These are phyloP conservation scores for Pterobdella sp. DNA, from an alignment of 2,888 invertebrate species.

Conservation along the genomic window DNA sequence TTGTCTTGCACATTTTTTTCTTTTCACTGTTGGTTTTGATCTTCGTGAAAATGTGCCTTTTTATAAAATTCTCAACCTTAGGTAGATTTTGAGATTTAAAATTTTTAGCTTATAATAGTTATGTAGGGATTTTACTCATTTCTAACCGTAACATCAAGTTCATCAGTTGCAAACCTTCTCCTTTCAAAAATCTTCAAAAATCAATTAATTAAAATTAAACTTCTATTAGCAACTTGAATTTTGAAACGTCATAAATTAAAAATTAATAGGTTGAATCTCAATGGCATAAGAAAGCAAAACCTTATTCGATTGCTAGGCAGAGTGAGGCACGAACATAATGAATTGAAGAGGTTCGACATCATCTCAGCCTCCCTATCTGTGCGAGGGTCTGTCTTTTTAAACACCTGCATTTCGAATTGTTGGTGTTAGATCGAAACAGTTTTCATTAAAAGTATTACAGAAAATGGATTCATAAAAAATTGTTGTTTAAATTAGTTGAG, in stretches of 20 bases:
- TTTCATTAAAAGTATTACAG: no score
- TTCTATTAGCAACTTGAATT: no score
- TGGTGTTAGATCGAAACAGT: no score
- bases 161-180: slow-evolving; percentile 97
- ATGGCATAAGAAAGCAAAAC: no score
- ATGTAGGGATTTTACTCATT: no score
- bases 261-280: no score
- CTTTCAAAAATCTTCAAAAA: slow-evolving; percentile 72
- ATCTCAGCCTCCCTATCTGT: slow-evolving; percentile 89
- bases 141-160: slow-evolving; percentile 93
- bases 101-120: no score
- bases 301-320: slow-evolving; percentile 63
- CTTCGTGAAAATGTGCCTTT: not conserved
- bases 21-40: slow-evolving; percentile 64
- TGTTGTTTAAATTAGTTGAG: no score
- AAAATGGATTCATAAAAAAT: no score
- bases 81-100: no score
- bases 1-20: slow-evolving; percentile 77
- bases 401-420: slow-evolving; percentile 60
- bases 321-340: slow-evolving; percentile 86
- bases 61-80: no score
- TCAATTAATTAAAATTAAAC: not conserved
- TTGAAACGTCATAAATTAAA: no score
- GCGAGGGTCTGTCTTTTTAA: slow-evolving; percentile 85
- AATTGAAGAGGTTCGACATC: slow-evolving; percentile 97